Evolutionary conservation across 2,888 invertebrate genomes (phyloP), one percentile per base, ranked within the genome.

Genomic region (Koerneria pararmatus): DNA sequence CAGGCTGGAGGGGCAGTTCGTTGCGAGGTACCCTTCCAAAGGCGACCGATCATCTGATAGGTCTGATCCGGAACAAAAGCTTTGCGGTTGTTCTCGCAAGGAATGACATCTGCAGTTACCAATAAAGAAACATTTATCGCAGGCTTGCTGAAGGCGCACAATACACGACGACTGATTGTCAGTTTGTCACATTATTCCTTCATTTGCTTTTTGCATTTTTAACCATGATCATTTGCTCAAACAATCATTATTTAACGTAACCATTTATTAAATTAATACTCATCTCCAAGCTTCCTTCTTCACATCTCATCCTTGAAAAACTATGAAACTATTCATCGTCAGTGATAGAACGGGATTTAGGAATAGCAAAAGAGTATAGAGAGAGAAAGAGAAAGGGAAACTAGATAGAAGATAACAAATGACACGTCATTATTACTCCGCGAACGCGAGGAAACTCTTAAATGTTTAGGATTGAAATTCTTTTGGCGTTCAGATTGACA

Each of bases 111-210:
- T 46, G 59, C 59, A 59, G 59, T 46, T 59, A 63, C 48, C 63
- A 62, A 63, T 41, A 41, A 56, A 31, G 53, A 58, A 24, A 34
- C 56, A 22, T 75, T 75, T 57, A 63, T 58, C n/a, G 53, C 65
- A n/a, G 68, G 72, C 24, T 74, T 75, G 60, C 34, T 75, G 31
- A 51, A 48, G 27, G 67, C 71, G 22, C 70, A 74, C 49, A 75
- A 75, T 53, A 64, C 57, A 15, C 67, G 66, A 24, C 65, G 75
- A 56, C 29, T 62, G 48, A 54, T 66, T 49, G 76, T 76, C 31
- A 67, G 68, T 48, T 15, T 37, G 15, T 2, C 22, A 63, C 49
- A 34, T 11, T 48, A 24, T 11, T 31, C 32, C 1, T 22, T 22
- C 35, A 5, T n/a, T 37, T 54, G 8, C 4, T 61, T 15, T 29